A percentile compares a stretch with the other conserved stretches of the same genome.
These are phyloP conservation scores for Drosophila putrida DNA, from an alignment of 2,888 invertebrate species.

Conservation along the genomic window DNA sequence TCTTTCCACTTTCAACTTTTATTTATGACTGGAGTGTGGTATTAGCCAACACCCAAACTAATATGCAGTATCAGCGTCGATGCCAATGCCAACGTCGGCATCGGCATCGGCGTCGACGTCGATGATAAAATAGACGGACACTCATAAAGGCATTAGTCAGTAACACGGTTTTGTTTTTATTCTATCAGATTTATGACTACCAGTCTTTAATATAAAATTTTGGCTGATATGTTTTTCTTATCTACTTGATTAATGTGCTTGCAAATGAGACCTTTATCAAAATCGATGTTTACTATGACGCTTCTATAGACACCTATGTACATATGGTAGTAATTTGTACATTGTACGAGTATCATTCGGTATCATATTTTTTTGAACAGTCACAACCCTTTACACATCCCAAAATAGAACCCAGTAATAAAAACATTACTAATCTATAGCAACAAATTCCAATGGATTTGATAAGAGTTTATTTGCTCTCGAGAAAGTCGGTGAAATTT, in stretches of 20 bases:
- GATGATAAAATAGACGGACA: conserved; percentile 20
- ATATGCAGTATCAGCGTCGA: not conserved
- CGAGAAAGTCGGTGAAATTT: not conserved
- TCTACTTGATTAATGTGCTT: conserved; percentile 31
- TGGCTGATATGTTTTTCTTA: conserved; percentile 27
- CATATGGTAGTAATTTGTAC: not conserved
- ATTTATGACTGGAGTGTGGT: conserved; percentile 18
- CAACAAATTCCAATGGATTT: not conserved
- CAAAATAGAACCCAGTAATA: conserved; percentile 4
- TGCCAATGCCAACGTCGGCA: not conserved
- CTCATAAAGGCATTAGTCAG: conserved; percentile 16
- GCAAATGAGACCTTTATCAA: conserved; percentile 34
- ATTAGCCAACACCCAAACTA: not conserved
- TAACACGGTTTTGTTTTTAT: conserved; percentile 25
- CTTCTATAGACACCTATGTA: not conserved
- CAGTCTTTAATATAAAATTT: conserved; percentile 15
- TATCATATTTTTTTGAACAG: conserved; percentile 2
- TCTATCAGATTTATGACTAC: conserved; percentile 42
- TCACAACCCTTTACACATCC: conserved; percentile 4
- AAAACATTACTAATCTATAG: not conserved
- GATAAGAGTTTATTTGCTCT: conserved; percentile 12
- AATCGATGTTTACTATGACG: conserved; percentile 4
- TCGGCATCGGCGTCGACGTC: not conserved
- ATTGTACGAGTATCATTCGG: not conserved
- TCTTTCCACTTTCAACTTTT: conserved; percentile 3